Evolutionary conservation across 2,113 vertebrate species (phyloP).

Genomic region (Capreolus pygargus): DNA sequence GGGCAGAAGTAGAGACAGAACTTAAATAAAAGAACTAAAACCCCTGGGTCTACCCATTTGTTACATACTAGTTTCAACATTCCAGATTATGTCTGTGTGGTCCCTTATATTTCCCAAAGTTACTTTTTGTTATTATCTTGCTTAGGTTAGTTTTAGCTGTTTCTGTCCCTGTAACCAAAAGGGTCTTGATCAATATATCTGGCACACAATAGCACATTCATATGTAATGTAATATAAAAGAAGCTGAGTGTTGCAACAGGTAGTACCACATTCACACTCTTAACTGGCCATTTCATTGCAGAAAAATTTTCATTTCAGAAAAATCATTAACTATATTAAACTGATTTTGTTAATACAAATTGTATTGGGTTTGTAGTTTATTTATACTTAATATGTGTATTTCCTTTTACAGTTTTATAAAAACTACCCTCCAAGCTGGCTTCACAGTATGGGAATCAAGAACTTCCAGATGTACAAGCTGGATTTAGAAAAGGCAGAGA

Average conservation of each 20-base stretch:
- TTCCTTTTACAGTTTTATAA: conserved; percentile 28
- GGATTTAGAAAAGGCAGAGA: background rate
- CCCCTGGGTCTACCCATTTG: background rate
- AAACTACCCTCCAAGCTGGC: background rate
- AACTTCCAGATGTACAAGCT: background rate
- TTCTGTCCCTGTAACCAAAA: background rate
- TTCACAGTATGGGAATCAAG: background rate
- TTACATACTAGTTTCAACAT: background rate
- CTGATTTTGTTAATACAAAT: background rate
- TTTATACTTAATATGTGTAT: background rate
- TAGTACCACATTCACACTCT: background rate
- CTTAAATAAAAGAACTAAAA: background rate
- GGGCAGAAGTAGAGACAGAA: background rate
- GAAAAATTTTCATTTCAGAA: background rate
- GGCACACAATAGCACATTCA: background rate
- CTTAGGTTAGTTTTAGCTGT: background rate
- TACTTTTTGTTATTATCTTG: background rate
- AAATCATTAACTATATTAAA: background rate
- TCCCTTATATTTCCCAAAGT: background rate
- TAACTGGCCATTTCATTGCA: background rate
- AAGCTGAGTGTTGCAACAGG: background rate
- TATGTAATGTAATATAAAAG: background rate
- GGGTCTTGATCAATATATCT: background rate
- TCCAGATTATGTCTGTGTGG: background rate
- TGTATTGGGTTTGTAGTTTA: background rate